phyloP scores from a whole-genome alignment of 2,113 vertebrate species.

The Urocolius indicus region DNA sequence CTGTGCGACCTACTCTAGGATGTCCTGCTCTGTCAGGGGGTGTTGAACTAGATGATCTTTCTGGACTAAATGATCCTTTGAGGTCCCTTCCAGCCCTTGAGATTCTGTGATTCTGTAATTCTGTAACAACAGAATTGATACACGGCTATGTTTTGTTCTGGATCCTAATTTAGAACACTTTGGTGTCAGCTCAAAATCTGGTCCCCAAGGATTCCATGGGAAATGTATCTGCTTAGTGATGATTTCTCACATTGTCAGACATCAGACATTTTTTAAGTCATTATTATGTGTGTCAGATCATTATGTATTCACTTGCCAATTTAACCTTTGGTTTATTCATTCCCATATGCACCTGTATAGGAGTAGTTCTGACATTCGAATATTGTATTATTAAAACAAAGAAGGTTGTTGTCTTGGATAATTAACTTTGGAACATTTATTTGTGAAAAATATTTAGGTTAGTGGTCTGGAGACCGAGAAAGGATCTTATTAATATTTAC shows the following conservation, averaged over 20 bases:
- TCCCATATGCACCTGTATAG: background rate
- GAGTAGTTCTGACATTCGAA: background rate
- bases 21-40: no score
- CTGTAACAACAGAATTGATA: background rate
- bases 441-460: background rate
- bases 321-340: background rate
- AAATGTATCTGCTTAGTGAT: background rate
- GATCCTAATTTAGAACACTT: background rate
- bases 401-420: background rate
- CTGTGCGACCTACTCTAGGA: no score
- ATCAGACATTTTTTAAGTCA: background rate
- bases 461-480: background rate
- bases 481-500: no score
- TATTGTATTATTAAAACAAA: background rate
- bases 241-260: background rate
- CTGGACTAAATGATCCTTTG: no score
- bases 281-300: background rate
- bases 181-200: background rate
- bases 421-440: background rate
- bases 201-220: background rate
- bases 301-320: background rate
- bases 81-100: no score
- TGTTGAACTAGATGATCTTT: no score
- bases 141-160: background rate
- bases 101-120: no score